Percentiles rank a stretch among this genome's conserved stretches.
phyloP scores from a whole-genome alignment of 1,140 invertebrate species.

The Brevipalpus yothersi region DNA sequence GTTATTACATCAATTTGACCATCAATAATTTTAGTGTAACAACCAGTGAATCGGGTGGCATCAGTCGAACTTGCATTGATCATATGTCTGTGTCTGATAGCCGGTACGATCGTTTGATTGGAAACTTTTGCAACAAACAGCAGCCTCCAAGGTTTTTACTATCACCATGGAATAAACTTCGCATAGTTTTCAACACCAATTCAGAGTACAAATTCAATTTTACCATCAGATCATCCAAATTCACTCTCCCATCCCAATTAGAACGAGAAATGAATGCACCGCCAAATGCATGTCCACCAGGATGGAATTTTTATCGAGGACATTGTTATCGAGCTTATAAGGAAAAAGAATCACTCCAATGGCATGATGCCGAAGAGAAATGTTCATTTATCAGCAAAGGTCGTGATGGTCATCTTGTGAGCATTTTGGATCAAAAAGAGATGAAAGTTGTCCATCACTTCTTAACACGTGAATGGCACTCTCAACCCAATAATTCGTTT shows the following conservation, averaged over 20 bases:
- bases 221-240: slow-evolving; percentile 12
- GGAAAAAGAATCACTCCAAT: slow-evolving; percentile 13
- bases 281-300: slow-evolving; percentile 5
- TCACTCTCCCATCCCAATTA: slow-evolving; percentile 10
- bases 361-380: slow-evolving; percentile 14
- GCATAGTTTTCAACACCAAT: slow-evolving; percentile 15
- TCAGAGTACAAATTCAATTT: slow-evolving; percentile 14
- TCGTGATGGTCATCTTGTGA: slow-evolving; percentile 14
- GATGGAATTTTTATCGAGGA: slow-evolving; percentile 15
- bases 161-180: slow-evolving; percentile 14
- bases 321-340: slow-evolving; percentile 14
- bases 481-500: slow-evolving; percentile 8
- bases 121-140: slow-evolving; percentile 14
- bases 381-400: slow-evolving; percentile 9
- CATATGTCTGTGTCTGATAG: slow-evolving; percentile 14
- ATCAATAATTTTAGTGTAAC: slow-evolving; percentile 16
- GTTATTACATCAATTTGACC: slow-evolving; percentile 15
- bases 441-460: slow-evolving; percentile 15
- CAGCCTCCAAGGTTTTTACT: slow-evolving; percentile 11
- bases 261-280: background rate
- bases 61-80: slow-evolving; percentile 10
- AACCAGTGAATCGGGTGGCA: background rate
- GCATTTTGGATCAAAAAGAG: slow-evolving; percentile 14
- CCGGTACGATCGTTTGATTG: slow-evolving; percentile 10
- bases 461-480: slow-evolving; percentile 12